phyloP scores from a whole-genome alignment of 2,888 invertebrate genomes.

The Diarsia dahlii region DNA sequence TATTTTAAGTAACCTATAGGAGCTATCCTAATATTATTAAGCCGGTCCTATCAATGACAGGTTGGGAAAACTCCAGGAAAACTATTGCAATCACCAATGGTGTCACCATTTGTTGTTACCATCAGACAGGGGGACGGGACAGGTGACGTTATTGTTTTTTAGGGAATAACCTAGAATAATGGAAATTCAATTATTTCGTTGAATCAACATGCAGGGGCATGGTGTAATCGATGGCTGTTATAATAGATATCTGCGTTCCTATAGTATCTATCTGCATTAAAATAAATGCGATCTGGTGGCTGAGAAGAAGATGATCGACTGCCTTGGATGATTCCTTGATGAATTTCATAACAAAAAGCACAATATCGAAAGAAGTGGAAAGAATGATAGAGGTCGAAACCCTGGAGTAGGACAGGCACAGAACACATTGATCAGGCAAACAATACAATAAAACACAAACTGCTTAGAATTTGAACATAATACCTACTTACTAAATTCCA shows the following conservation, averaged over 20 bases:
- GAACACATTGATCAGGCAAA: too few relatives aligned
- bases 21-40: neutral
- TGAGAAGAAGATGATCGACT: neutral
- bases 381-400: neutral
- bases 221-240: neutral
- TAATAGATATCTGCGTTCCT: neutral
- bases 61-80: slow-evolving; percentile 4
- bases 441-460: too few relatives aligned
- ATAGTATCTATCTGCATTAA: neutral
- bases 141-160: slow-evolving; percentile 4
- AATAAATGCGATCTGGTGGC: neutral
- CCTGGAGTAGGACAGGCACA: too few relatives aligned
- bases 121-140: neutral
- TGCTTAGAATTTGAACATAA: neutral
- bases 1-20: neutral
- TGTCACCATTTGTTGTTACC: slow-evolving; percentile 1
- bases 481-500: neutral
- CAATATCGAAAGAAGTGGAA: neutral
- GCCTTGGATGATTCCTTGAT: neutral
- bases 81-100: neutral
- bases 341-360: neutral
- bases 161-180: neutral
- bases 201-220: neutral
- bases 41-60: neutral
- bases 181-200: neutral